Evolutionary conservation across 1,140 invertebrate species (phyloP).

Genomic region (Diorhabda sublineata): DNA sequence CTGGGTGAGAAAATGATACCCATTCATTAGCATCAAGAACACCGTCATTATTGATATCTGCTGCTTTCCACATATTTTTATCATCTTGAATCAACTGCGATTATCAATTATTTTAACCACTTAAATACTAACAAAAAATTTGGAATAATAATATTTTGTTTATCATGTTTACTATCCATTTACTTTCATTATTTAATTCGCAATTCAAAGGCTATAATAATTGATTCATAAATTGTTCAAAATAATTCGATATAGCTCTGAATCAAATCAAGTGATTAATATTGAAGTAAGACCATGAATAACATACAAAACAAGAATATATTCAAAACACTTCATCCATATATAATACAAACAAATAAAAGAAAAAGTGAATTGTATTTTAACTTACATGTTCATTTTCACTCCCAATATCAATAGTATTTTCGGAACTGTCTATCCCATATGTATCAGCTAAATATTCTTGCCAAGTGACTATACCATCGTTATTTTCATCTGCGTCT

Average conservation of each 20-base stretch:
- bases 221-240: no score
- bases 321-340: constrained; percentile 8
- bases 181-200: no score
- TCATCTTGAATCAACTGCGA: constrained; percentile 70
- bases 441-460: constrained; percentile 84
- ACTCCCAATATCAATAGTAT: constrained; percentile 29
- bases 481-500: constrained; percentile 80
- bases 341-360: constrained; percentile 14
- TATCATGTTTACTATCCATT: no score
- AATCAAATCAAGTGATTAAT: no score
- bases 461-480: constrained; percentile 79
- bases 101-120: constrained; percentile 22
- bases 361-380: neutral
- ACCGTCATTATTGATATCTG: constrained; percentile 83
- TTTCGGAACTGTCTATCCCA: constrained; percentile 57
- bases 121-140: neutral
- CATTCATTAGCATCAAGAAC: constrained; percentile 76
- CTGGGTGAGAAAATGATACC: constrained; percentile 86
- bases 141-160: no score
- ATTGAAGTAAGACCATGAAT: no score
- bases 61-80: constrained; percentile 78
- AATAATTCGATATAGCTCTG: no score
- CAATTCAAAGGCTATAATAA: no score
- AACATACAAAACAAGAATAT: no score
- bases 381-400: constrained; percentile 34